Evolutionary conservation across 53 echinoderm and acorn worm genomes (phyloP), one percentile per base, ranked within the genome.

Genomic region (Paracentrotus lividus): DNA sequence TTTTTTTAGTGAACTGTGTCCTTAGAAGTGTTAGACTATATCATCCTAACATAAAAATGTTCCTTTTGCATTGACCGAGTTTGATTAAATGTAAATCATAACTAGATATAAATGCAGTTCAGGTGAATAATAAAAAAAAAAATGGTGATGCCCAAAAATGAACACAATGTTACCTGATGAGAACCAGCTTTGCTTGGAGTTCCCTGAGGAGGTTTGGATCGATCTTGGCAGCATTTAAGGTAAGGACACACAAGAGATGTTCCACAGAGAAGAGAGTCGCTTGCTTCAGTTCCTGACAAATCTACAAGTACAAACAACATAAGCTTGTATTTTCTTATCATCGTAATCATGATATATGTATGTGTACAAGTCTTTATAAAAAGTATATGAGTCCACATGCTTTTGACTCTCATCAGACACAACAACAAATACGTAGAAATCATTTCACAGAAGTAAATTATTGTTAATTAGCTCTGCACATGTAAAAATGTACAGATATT

Each of bases 181-280:
- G 90, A 72, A 77, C 94, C 5, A 97, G 92, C 88, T 95, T 90
- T 18, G 95, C 91, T 76, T 64, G 55, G 29, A 97, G 90, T 77
- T 94, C 95, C 85, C 95, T 94, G 69, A 94, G 93, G 49, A 96
- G 88, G 76, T 93, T 86, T 90, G 90, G 90, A 94, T 94, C 93
- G 92, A 66, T 96, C 95, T 69, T 95, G 86, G 94, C 65, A 90
- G 96, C 76, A 94, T 96, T 94, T 51, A 87, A 84, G 43, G 96
- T 49, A 7, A 96, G 94, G 38, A 95, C 93, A 91, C 95, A 93
- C 93, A 97, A 58, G 15, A 97, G 91, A 66, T 96, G 96, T 56
- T 97, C 97, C 51, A 97, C 88, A 65, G 97, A 95, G 91, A 97
- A 97, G 75, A 94, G 91, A 44, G 93, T 94, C 1, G 97, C 58